Percentiles rank a stretch among this genome's conserved stretches.
phyloP scores from a whole-genome alignment of 2,797 vertebrate species.

The Artibeus lituratus region DNA sequence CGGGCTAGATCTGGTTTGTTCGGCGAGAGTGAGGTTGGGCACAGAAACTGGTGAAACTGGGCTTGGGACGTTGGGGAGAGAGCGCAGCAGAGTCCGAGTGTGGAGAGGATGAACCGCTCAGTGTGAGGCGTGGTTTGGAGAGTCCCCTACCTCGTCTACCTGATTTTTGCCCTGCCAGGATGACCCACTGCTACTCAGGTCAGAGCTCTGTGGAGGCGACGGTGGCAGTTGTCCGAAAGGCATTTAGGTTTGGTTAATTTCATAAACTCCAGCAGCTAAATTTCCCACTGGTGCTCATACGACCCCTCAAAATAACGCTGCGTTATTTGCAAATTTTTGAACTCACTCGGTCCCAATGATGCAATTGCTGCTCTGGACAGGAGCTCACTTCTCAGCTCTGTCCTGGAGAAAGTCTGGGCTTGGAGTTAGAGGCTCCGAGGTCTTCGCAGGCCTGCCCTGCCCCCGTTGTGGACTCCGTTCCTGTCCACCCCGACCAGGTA shows the following conservation, averaged over 20 bases:
- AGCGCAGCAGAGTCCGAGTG: rapidly evolving
- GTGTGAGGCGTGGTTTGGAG: rapidly evolving
- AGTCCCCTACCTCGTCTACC: no score
- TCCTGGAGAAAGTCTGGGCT: background rate
- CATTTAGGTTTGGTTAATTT: background rate
- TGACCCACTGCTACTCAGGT: rapidly evolving
- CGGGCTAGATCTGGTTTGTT: rapidly evolving
- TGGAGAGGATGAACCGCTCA: rapidly evolving
- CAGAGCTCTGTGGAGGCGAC: background rate
- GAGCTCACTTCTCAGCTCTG: rapidly evolving
- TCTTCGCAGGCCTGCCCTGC: rapidly evolving
- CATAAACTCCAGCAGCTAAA: background rate
- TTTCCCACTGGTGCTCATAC: rapidly evolving
- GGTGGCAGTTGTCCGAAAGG: background rate
- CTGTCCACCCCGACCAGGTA: rapidly evolving
- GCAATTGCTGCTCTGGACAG: rapidly evolving
- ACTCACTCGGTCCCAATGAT: rapidly evolving
- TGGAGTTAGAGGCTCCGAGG: background rate
- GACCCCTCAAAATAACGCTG: rapidly evolving
- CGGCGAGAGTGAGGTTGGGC: rapidly evolving
- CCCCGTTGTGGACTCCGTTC: rapidly evolving
- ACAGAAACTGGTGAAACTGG: background rate
- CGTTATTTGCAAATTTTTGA: rapidly evolving
- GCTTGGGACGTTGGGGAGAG: background rate
- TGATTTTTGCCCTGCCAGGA: background rate